These are phyloP conservation scores for Phalera bucephala DNA, from an alignment of 2,888 invertebrate genomes.

Conservation along the genomic window DNA sequence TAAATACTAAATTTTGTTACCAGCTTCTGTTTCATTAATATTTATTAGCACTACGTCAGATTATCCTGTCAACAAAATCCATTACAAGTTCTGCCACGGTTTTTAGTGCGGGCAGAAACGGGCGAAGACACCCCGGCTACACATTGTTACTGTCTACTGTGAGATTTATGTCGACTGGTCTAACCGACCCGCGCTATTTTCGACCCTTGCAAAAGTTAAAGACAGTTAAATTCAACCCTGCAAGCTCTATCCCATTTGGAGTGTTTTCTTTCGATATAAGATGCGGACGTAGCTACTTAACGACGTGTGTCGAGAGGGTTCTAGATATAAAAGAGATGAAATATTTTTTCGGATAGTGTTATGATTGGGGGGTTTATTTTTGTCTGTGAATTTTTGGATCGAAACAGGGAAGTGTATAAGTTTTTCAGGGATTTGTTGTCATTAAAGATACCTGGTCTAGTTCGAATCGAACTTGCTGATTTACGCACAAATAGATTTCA, in stretches of 20 bases:
- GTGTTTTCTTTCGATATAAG: conserved; percentile 36
- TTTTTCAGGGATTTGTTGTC: too few relatives aligned
- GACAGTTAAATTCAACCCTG: conserved; percentile 32
- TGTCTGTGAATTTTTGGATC: too few relatives aligned
- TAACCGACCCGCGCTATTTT: conserved; percentile 35
- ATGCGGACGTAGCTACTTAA: conserved; percentile 16
- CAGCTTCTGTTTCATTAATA: conserved; percentile 11
- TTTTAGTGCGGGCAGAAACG: conserved; percentile 24
- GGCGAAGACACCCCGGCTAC: conserved; percentile 39
- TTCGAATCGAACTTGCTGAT: too few relatives aligned
- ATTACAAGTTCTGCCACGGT: conserved; percentile 34
- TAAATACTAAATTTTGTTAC: too few relatives aligned
- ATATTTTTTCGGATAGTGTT: too few relatives aligned
- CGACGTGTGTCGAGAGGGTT: conserved; percentile 12
- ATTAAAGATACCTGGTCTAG: too few relatives aligned
- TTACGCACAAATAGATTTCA: too few relatives aligned
- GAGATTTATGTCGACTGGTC: conserved; percentile 45
- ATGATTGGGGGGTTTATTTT: too few relatives aligned
- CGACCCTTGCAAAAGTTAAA: conserved; percentile 43
- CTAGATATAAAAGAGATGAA: conserved; percentile 6
- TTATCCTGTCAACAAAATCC: conserved; percentile 30
- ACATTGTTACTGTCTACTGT: conserved; percentile 46
- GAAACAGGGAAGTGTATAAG: too few relatives aligned
- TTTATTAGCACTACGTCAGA: conserved; percentile 20
- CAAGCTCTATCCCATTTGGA: conserved; percentile 28